Evolutionary conservation across 2,113 vertebrate genomes (phyloP), one percentile per base, ranked within the genome.

Genomic region (Thamnophis sirtalis): DNA sequence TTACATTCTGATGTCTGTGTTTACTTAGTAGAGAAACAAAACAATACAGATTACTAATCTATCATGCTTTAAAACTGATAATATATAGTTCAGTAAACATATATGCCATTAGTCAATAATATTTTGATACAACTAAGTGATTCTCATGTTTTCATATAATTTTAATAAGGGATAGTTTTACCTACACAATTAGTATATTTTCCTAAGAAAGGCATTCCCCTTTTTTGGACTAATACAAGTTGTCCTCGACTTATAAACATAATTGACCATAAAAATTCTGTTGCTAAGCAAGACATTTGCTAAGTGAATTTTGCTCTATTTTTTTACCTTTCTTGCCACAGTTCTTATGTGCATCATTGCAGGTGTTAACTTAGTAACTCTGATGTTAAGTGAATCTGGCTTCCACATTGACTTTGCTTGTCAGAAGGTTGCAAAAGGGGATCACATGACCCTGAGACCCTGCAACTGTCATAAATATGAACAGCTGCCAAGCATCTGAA

Each of bases 151-250:
- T 88, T 10, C 85, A 24, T 85, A 93, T 95, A 92, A 96, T 51
- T 96, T 87, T 96, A 95, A 95, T 89, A 93, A 58, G 92, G 92
- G 95, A 96, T 95, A 94, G 94, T 96, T 95, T 96, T 93, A 88
- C 92, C 93, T 96, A 95, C 92, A 95, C 95, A 95, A 96, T 94
- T 90, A 26, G 24, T 1, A 88, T 95, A 97, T 97, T 97, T 96
- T 92, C 96, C 95, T 95, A 96, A 94, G 93, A 94, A 94, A 95
- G 92, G 93, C 91, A 95, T 63, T 93, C 93, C 93, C 93, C 93
- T 96, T 96, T 95, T 95, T 93, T 90, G 93, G 93, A 96, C 96
- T 97, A 95, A 94, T 96, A 94, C 63, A 68, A 68, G 28, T 68
- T n/a, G 28, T 68, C 28, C 60, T 68, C 60, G 11, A 68, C 11